Evolutionary conservation across 2,888 invertebrate species (phyloP).

Genomic region (Parascotia fuliginaria): DNA sequence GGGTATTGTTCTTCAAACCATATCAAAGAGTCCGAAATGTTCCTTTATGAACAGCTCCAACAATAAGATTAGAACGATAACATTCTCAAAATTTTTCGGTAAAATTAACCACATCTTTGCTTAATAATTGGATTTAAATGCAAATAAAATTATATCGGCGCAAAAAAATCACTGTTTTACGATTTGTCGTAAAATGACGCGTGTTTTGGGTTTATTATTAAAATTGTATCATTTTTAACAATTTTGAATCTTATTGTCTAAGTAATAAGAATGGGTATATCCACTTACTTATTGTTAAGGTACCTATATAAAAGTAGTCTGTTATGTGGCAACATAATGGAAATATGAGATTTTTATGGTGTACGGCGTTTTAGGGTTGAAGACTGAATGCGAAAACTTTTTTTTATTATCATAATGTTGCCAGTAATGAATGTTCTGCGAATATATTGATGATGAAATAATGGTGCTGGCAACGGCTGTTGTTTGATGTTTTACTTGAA

Average conservation of each 20-base stretch:
- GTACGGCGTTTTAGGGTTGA: slow-evolving; percentile 33
- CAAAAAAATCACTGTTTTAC: slow-evolving; percentile 44
- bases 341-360: slow-evolving; percentile 38
- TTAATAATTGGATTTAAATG: slow-evolving; percentile 47
- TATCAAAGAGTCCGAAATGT: too few species aligned
- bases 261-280: background rate
- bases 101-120: slow-evolving; percentile 39
- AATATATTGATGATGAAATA: slow-evolving; percentile 13
- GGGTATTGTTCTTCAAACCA: too few species aligned
- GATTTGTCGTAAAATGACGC: slow-evolving; percentile 45
- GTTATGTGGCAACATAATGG: slow-evolving; percentile 33
- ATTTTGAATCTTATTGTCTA: slow-evolving; percentile 21
- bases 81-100: slow-evolving; percentile 33
- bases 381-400: slow-evolving; percentile 29
- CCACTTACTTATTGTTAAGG: too few species aligned
- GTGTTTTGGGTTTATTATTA: slow-evolving; percentile 33
- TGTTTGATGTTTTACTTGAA: background rate
- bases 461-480: background rate
- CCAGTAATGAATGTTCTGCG: slow-evolving; percentile 22
- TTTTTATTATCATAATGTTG: slow-evolving; percentile 16
- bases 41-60: too few species aligned
- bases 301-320: slow-evolving; percentile 23
- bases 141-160: slow-evolving; percentile 46
- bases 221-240: slow-evolving; percentile 1
- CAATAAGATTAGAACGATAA: too few species aligned